These are phyloP conservation scores for Marmota flaviventris DNA, from an alignment of 2,113 vertebrate species.

Conservation along the genomic window DNA sequence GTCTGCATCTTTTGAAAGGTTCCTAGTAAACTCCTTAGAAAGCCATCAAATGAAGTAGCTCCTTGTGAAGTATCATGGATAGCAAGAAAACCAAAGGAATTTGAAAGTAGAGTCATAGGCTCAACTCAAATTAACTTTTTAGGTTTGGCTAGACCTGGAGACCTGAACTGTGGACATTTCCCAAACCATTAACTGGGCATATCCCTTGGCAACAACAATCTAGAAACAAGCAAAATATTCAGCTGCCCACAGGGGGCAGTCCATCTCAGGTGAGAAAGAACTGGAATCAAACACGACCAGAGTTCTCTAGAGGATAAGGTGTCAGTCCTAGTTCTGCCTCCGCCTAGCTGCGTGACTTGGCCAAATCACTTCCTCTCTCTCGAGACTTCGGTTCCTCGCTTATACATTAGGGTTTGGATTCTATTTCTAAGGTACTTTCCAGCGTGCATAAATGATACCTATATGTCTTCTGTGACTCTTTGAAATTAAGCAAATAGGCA, in stretches of 20 bases:
- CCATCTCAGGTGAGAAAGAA: constrained; percentile 39
- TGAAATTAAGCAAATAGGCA: not conserved
- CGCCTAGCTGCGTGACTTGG: not conserved
- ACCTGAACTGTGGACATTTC: constrained; percentile 17
- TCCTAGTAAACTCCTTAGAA: constrained; percentile 38
- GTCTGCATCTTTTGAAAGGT: constrained; percentile 1
- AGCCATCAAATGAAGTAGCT: not conserved
- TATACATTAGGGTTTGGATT: not conserved
- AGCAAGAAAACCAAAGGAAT: constrained; percentile 31
- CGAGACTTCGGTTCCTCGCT: constrained; percentile 28
- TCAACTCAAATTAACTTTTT: constrained; percentile 15
- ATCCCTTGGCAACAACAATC: not conserved
- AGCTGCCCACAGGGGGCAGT: constrained; percentile 72
- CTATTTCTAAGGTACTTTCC: constrained; percentile 68
- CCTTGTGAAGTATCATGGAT: constrained; percentile 20
- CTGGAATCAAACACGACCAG: not conserved
- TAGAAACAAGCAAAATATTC: not conserved
- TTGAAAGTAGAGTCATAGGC: not conserved
- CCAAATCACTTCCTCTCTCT: constrained; percentile 67
- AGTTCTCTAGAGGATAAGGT: not conserved
- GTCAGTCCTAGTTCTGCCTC: not conserved
- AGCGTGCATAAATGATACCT: not conserved
- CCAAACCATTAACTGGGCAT: not conserved
- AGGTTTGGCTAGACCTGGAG: not conserved
- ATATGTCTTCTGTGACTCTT: not conserved